A percentile compares a stretch with the other conserved stretches of the same genome.
These are phyloP conservation scores for Mylabris sibirica DNA, from an alignment of 2,888 invertebrate species.

Conservation along the genomic window DNA sequence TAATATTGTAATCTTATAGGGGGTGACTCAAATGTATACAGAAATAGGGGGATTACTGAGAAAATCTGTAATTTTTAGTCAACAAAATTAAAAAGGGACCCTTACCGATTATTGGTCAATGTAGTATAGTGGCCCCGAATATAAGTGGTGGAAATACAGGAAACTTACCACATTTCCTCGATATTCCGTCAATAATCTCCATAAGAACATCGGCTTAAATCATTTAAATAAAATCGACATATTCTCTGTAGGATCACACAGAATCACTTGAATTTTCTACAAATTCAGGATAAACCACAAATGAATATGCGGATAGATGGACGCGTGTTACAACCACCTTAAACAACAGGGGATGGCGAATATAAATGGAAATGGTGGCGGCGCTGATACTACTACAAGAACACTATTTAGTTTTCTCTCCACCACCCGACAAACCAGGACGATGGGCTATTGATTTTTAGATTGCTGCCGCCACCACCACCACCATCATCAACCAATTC, in stretches of 20 bases:
- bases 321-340: slow-evolving; percentile 36
- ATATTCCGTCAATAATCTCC: not conserved
- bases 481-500: not conserved
- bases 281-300: slow-evolving; percentile 26
- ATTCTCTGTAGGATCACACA: slow-evolving; percentile 22
- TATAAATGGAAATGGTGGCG: slow-evolving; percentile 38
- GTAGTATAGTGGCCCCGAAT: not conserved
- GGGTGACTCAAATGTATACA: slow-evolving; percentile 17
- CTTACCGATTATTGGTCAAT: too few relatives aligned
- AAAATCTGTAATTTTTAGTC: too few relatives aligned
- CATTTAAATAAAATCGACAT: slow-evolving; percentile 7
- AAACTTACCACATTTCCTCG: slow-evolving; percentile 11
- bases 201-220: not conserved
- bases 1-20: slow-evolving; percentile 9
- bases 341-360: slow-evolving; percentile 37
- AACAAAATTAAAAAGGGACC: too few relatives aligned
- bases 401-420: slow-evolving; percentile 38
- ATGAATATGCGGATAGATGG: slow-evolving; percentile 34
- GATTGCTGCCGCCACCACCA: slow-evolving; percentile 33
- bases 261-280: slow-evolving; percentile 18
- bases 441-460: slow-evolving; percentile 53
- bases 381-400: slow-evolving; percentile 36
- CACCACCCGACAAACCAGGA: slow-evolving; percentile 44
- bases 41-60: too few relatives aligned
- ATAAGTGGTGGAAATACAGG: not conserved